These are phyloP conservation scores for Mormoops blainvillei DNA, from an alignment of 2,113 vertebrate genomes.

Conservation along the genomic window DNA sequence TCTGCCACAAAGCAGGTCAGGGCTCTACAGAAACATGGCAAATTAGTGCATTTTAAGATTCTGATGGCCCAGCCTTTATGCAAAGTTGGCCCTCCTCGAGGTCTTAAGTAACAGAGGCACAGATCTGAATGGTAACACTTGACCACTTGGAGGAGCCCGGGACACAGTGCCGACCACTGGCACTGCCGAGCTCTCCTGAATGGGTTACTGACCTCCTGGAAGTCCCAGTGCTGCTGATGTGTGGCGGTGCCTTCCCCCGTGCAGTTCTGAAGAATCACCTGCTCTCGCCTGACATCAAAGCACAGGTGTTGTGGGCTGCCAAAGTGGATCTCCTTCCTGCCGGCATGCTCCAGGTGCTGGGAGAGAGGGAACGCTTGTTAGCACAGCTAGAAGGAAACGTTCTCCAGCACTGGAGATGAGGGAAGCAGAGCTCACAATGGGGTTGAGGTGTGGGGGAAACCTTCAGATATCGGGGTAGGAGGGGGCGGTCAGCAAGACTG, in stretches of 20 bases:
- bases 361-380: conserved; percentile 35
- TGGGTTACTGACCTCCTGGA: conserved; percentile 80
- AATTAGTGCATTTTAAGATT: background rate
- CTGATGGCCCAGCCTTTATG: background rate
- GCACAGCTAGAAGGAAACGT: background rate
- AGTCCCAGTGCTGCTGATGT: conserved; percentile 83
- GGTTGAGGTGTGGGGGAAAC: background rate
- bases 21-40: background rate
- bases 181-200: background rate
- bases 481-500: background rate
- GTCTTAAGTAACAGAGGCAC: background rate
- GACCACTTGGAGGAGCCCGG: background rate
- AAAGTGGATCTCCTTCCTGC: conserved; percentile 82
- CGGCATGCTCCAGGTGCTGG: conserved; percentile 86
- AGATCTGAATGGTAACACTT: fast-evolving
- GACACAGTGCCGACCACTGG: fast-evolving
- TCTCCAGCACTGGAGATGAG: background rate
- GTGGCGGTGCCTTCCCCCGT: conserved; percentile 57
- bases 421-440: background rate
- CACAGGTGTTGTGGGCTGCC: conserved; percentile 79
- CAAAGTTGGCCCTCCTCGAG: background rate
- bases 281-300: conserved; percentile 79
- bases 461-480: background rate
- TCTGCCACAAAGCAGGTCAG: background rate
- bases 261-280: conserved; percentile 84